phyloP scores from a whole-genome alignment of 2,888 invertebrate genomes.

The Athrips mouffetella region DNA sequence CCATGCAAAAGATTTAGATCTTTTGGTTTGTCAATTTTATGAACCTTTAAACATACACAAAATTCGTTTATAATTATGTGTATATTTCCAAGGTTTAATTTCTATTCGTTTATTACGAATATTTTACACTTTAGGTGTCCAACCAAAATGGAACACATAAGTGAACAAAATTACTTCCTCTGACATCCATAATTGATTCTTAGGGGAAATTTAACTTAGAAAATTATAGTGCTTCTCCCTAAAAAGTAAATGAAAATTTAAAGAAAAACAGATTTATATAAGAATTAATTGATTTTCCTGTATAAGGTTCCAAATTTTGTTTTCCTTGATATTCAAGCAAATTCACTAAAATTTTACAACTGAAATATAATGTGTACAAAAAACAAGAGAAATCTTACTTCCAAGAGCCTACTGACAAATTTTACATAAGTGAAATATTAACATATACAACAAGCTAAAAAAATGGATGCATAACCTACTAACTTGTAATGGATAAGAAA shows the following conservation, averaged over 20 bases:
- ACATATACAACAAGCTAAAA: constrained; percentile 23
- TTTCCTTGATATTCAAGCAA: constrained; percentile 31
- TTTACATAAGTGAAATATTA: constrained; percentile 19
- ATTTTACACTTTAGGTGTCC: constrained; percentile 6
- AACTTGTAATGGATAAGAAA: constrained; percentile 42
- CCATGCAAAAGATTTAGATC: constrained; percentile 27
- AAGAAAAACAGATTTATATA: constrained; percentile 15
- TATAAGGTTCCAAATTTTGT: constrained; percentile 37
- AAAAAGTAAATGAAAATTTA: constrained; percentile 22
- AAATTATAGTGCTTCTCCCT: constrained; percentile 38
- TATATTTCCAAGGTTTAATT: constrained; percentile 8
- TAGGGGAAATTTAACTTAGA: constrained; percentile 52
- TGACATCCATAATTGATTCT: constrained; percentile 43
- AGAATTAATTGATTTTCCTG: constrained; percentile 42
- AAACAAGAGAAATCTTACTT: constrained; percentile 12
- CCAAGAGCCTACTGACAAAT: constrained; percentile 16
- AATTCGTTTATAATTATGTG: constrained; percentile 24
- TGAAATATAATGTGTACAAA: constrained; percentile 14
- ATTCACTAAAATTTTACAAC: constrained; percentile 32
- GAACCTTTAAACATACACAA: constrained; percentile 22
- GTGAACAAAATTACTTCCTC: constrained; percentile 26
- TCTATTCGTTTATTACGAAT: neutral
- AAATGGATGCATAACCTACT: constrained; percentile 41
- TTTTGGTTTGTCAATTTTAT: constrained; percentile 20
- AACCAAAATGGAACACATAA: constrained; percentile 12